phyloP scores from a whole-genome alignment of 2,797 vertebrate species.

The Cirrhinus mrigala region DNA sequence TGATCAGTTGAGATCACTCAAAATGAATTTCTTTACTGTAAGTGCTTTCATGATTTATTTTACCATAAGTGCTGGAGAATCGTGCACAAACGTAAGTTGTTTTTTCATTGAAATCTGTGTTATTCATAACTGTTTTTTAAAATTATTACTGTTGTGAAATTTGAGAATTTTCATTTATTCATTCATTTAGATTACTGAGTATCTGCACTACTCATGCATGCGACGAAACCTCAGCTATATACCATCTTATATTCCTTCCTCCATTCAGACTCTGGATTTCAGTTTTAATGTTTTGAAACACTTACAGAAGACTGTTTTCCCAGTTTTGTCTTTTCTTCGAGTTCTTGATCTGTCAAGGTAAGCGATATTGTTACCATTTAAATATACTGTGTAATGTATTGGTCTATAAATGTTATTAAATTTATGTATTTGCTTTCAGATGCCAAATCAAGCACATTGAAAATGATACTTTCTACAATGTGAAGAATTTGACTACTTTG shows the following conservation, averaged over 20 bases:
- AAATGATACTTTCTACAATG: conserved; percentile 74
- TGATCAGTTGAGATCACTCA: background rate
- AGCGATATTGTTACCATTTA: background rate
- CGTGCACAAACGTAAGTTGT: conserved; percentile 1
- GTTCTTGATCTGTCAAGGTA: conserved; percentile 4
- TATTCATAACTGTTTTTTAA: background rate
- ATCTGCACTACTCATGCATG: conserved; percentile 6
- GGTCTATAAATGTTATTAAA: background rate
- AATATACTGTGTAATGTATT: background rate
- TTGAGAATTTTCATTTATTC: no score
- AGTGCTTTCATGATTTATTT: background rate
- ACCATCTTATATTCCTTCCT: background rate
- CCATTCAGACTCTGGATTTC: conserved; percentile 8
- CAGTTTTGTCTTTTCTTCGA: background rate
- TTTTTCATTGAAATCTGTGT: background rate
- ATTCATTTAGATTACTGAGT: background rate
- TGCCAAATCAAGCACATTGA: conserved; percentile 71
- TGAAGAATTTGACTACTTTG: conserved; percentile 70
- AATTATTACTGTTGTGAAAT: background rate
- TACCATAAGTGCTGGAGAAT: background rate
- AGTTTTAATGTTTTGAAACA: conserved; percentile 18
- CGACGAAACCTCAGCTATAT: conserved; percentile 9
- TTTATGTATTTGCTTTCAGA: conserved; percentile 42
- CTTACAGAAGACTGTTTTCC: background rate
- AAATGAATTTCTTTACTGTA: background rate